These are phyloP conservation scores for Tromatobia lineatoria DNA, from an alignment of 2,888 invertebrate species.

Conservation along the genomic window DNA sequence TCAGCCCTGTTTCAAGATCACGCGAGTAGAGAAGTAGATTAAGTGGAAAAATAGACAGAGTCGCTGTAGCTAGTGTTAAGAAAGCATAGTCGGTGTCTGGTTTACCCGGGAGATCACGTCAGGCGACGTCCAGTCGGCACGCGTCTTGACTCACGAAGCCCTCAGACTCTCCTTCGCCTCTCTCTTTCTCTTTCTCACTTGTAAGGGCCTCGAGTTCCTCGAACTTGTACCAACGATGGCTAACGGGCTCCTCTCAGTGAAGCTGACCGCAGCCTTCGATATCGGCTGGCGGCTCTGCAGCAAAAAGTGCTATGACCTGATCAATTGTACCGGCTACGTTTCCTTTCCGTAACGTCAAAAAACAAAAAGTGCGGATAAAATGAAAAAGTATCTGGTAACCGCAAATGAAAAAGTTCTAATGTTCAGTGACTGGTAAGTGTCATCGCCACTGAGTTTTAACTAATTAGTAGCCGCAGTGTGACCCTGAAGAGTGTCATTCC, in stretches of 20 bases:
- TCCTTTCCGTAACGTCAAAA: background rate
- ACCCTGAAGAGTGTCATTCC: background rate
- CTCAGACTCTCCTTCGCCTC: conserved; percentile 1
- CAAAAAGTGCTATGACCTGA: background rate
- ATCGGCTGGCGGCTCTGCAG: background rate
- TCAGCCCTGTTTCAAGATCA: conserved; percentile 23
- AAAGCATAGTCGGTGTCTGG: conserved; percentile 12
- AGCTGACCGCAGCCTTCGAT: background rate
- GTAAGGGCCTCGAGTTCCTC: conserved; percentile 27
- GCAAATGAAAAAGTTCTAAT: background rate
- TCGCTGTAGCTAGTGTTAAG: conserved; percentile 12
- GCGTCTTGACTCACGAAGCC: conserved; percentile 54
- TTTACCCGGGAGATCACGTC: conserved; percentile 58
- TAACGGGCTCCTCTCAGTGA: background rate
- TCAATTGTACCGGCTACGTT: background rate
- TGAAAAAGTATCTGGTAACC: background rate
- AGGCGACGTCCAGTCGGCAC: conserved; percentile 70
- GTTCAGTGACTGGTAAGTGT: background rate
- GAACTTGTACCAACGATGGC: conserved; percentile 26
- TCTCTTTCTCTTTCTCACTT: background rate
- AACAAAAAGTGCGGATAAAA: background rate
- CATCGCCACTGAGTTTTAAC: background rate
- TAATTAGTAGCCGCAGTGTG: background rate
- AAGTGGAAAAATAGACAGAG: conserved; percentile 18
- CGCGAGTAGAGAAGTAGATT: conserved; percentile 14